phyloP scores from a whole-genome alignment of 2,797 vertebrate genomes.

The Danio kyathit region DNA sequence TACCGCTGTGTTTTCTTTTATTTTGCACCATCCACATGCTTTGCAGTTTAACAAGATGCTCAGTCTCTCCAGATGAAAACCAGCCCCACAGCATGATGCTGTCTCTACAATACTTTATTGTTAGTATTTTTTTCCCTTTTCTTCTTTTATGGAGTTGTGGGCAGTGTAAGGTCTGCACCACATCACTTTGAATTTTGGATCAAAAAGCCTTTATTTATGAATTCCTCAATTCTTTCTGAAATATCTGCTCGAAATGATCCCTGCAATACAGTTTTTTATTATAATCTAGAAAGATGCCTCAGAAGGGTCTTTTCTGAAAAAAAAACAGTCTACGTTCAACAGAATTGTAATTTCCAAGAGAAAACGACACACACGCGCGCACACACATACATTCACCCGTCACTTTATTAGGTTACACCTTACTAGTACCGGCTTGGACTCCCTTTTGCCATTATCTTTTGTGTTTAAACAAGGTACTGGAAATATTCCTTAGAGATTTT shows the following conservation, averaged over 20 bases:
- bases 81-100: not conserved
- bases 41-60: not conserved
- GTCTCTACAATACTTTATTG: not conserved
- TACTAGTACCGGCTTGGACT: too few relatives aligned
- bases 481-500: too few relatives aligned
- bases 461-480: too few relatives aligned
- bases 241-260: not conserved
- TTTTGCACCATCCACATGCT: conserved; percentile 2
- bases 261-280: not conserved
- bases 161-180: not conserved
- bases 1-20: not conserved
- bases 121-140: not conserved
- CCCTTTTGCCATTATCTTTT: too few relatives aligned
- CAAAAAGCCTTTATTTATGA: not conserved
- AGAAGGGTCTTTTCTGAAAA: not conserved
- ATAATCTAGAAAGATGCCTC: conserved; percentile 6
- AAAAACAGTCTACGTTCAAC: conserved; percentile 4
- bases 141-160: not conserved
- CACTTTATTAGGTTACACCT: too few relatives aligned
- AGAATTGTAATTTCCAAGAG: not conserved
- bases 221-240: not conserved
- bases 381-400: too few relatives aligned
- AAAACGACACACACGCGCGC: too few relatives aligned
- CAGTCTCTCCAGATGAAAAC: not conserved
- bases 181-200: conserved; percentile 9